Base-by-base conservation (phyloP, 1,140 invertebrate genomes). In the Charaxes varanes region DNA sequence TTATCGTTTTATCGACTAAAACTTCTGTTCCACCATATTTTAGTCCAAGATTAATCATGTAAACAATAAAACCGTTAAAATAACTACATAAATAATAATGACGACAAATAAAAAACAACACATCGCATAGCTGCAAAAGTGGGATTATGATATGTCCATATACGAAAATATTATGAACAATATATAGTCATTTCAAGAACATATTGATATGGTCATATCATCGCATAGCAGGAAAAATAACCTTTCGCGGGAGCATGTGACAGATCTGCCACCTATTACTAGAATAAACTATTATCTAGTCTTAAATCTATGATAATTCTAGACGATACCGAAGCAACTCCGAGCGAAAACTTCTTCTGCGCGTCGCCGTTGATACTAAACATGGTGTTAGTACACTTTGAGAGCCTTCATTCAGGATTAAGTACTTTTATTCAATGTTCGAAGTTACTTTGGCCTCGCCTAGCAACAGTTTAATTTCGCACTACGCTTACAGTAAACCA, bases 251-350 rank as follows among this genome's bases (percentile, higher is more conserved):
- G 62, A 60, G 71, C 68, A 51, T 49, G 54, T 67, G 49, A 74
- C 71, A 79, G 69, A 80, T 69, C 76, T 68, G 69, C 65, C 62
- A 59, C 60, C 60, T 80, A 78, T 65, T 33, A 58, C 72, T 80
- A 77, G 46, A 41, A 48, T 67, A 59, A 62, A 61, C 64, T 73
- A 76, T 67, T 34, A 61, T 68, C 46, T 67, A 73, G 54, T 62
- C 71, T 73, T 76, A 74, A 26, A 32, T 45, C 59, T 72, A 72
- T 22, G 42, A 53, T 33, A 26, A 50, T 52, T 53, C 43, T 58
- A 56, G 42, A 34, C 47, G 28, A 40, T 13, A 42, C 38, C 53
- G 50, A 41, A 51, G 34, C 44, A 46, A 50, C 28, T 23, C 37
- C 24, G 35, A 41, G n/a, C 16, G 10, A 6, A 31, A 37, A 16